phyloP scores from a whole-genome alignment of 2,888 invertebrate genomes.

The Netelia virgata region DNA sequence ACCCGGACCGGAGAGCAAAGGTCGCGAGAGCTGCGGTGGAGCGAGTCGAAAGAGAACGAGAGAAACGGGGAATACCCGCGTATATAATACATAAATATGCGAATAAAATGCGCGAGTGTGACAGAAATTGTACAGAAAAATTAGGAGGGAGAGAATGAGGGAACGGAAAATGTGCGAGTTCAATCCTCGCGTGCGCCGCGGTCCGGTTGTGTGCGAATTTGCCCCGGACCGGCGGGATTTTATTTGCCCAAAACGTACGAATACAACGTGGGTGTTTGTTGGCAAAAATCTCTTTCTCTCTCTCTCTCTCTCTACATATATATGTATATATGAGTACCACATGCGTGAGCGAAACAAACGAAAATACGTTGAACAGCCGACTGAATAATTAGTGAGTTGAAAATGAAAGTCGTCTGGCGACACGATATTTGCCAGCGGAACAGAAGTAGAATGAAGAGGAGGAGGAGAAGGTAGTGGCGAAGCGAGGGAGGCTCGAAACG shows the following conservation, averaged over 20 bases:
- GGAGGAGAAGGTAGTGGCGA: slow-evolving; percentile 15
- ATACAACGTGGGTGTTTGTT: slow-evolving; percentile 34
- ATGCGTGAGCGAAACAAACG: slow-evolving; percentile 79
- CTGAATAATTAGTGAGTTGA: slow-evolving; percentile 82
- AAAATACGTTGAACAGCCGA: slow-evolving; percentile 75
- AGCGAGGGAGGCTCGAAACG: slow-evolving; percentile 50
- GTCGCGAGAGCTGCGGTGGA: neutral
- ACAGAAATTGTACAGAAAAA: neutral
- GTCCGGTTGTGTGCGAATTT: slow-evolving; percentile 49
- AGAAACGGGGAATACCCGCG: neutral
- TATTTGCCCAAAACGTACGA: slow-evolving; percentile 63
- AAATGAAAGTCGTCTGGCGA: slow-evolving; percentile 81
- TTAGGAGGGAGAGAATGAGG: slow-evolving; percentile 2
- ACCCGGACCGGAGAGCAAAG: slow-evolving; percentile 22
- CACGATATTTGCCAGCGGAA: slow-evolving; percentile 79
- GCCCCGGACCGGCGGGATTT: slow-evolving; percentile 50
- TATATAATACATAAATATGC: slow-evolving; percentile 2
- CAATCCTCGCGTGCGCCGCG: slow-evolving; percentile 53
- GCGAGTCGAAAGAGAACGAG: neutral
- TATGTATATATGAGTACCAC: slow-evolving; percentile 63
- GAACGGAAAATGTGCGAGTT: slow-evolving; percentile 55
- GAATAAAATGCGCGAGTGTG: neutral
- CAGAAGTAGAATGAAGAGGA: slow-evolving; percentile 33
- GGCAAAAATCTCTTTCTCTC: neutral
- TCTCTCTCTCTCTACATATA: neutral